Percentiles rank a stretch among this genome's conserved stretches.
Evolutionary conservation across 2,113 vertebrate species (phyloP).

Genomic region (Caloenas nicobarica): DNA sequence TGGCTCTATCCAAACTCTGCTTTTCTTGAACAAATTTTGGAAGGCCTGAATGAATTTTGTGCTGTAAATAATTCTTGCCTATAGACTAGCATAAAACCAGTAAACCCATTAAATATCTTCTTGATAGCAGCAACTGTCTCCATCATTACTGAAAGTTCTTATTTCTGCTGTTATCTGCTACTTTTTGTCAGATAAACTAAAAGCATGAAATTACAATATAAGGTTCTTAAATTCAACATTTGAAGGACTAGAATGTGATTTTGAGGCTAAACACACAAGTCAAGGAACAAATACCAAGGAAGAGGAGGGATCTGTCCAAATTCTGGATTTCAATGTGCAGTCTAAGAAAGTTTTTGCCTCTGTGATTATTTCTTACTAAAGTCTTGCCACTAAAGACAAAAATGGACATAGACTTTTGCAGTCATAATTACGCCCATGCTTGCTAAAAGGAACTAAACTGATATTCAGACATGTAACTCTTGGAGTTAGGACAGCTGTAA

Average conservation of each 20-base stretch:
- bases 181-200: not conserved
- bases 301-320: not conserved
- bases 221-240: not conserved
- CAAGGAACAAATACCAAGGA: not conserved
- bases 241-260: not conserved
- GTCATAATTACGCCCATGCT: not conserved
- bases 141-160: not conserved
- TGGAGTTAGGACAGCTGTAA: not conserved
- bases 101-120: not conserved
- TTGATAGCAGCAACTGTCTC: not conserved
- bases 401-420: not conserved
- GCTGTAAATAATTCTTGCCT: not conserved
- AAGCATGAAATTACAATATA: not conserved
- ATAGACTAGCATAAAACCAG: not conserved
- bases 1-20: not conserved
- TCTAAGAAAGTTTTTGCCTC: not conserved
- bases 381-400: not conserved
- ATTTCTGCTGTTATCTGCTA: not conserved
- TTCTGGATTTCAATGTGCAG: not conserved
- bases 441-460: not conserved
- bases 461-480: not conserved
- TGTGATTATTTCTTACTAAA: not conserved
- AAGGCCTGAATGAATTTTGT: not conserved
- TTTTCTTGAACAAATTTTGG: not conserved
- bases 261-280: not conserved